phyloP scores from a whole-genome alignment of 2,888 invertebrate species.

The Epirrita christyi region DNA sequence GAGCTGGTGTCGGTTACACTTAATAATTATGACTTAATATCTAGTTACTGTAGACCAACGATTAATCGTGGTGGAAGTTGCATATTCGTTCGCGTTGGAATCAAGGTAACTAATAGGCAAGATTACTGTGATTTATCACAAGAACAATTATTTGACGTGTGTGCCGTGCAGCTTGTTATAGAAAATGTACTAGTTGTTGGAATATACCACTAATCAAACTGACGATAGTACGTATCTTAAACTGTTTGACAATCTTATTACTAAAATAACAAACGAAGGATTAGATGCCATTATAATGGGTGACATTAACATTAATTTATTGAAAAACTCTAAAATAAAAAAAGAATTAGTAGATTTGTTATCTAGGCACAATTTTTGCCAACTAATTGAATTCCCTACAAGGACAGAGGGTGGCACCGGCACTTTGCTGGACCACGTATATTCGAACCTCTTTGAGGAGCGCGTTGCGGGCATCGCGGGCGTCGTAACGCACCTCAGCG shows the following conservation, averaged over 20 bases:
- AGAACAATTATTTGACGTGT: conserved; percentile 8
- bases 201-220: conserved; percentile 3
- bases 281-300: too few species aligned
- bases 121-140: conserved; percentile 10
- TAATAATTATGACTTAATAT: neutral
- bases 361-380: neutral
- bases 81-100: conserved; percentile 5
- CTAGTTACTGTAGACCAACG: neutral
- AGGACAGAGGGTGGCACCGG: conserved; percentile 1
- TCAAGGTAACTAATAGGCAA: conserved; percentile 10
- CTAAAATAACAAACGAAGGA: conserved; percentile 1
- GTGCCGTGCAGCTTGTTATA: too few species aligned
- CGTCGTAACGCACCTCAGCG: conserved; percentile 13
- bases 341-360: neutral
- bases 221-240: neutral
- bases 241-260: conserved; percentile 6
- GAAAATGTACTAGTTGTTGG: conserved; percentile 5
- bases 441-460: conserved; percentile 7
- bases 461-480: neutral
- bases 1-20: neutral
- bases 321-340: conserved; percentile 6
- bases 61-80: neutral
- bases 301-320: conserved; percentile 1
- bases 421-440: conserved; percentile 14
- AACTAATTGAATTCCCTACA: neutral